Conservation (phyloP, 2,888 invertebrate genomes). For the Clistopyga incitator region DNA sequence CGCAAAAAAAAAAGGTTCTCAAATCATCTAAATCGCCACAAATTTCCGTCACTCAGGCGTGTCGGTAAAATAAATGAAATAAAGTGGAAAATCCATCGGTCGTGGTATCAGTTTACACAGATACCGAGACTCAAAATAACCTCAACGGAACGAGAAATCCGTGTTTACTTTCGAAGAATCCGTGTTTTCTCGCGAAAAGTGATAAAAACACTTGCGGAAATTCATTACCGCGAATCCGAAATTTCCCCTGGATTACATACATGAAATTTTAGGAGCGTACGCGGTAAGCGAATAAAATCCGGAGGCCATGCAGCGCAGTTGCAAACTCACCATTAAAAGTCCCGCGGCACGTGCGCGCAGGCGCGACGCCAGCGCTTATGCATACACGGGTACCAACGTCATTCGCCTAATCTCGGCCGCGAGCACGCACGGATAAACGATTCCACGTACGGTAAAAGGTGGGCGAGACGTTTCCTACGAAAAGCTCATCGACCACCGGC, state of each 20-base stretch:
- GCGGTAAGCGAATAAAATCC: slow-evolving; percentile 8
- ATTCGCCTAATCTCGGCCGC: slow-evolving; percentile 22
- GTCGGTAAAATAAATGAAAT: background rate
- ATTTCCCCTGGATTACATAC: slow-evolving; percentile 11
- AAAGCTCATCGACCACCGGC: slow-evolving; percentile 52
- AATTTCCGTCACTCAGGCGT: too few relatives aligned
- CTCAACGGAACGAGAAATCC: background rate
- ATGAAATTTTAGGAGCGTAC: slow-evolving; percentile 11
- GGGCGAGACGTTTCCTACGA: slow-evolving; percentile 55
- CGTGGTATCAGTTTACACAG: background rate
- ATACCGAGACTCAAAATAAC: background rate
- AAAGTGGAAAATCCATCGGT: background rate
- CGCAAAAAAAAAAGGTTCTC: too few relatives aligned
- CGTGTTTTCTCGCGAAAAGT: slow-evolving; percentile 35
- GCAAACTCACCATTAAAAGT: slow-evolving; percentile 1
- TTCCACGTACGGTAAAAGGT: slow-evolving; percentile 60
- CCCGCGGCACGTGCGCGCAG: background rate
- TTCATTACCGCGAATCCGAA: background rate
- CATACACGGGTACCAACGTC: slow-evolving; percentile 25
- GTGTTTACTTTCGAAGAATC: slow-evolving; percentile 23
- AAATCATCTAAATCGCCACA: too few relatives aligned
- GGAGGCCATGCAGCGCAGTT: background rate
- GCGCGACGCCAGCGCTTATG: background rate
- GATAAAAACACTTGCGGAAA: slow-evolving; percentile 3
- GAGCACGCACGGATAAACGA: slow-evolving; percentile 41